Evolutionary conservation across 2,113 vertebrate genomes (phyloP).

Genomic region (Toxotes chatareus): DNA sequence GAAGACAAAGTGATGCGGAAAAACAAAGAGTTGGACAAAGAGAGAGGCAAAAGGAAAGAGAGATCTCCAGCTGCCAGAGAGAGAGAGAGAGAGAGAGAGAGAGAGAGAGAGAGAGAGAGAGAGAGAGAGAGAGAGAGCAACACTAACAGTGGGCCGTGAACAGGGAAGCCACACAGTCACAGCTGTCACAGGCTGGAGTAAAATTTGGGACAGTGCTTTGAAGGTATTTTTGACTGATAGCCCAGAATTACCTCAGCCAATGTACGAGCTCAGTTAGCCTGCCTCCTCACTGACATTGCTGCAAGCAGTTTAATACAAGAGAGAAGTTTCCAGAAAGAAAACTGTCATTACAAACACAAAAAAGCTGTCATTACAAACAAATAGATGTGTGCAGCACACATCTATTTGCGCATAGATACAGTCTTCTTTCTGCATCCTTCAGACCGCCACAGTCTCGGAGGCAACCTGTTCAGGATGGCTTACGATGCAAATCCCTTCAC

Average conservation of each 20-base stretch:
- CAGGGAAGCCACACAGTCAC: conserved; percentile 59
- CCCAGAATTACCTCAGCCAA: conserved; percentile 59
- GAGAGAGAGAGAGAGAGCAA: conserved; percentile 36
- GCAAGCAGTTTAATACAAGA: conserved; percentile 26
- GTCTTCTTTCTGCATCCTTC: conserved; percentile 26
- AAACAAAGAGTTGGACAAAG: conserved; percentile 29
- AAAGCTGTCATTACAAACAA: conserved; percentile 40
- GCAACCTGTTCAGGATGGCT: conserved; percentile 51
- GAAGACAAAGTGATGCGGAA: conserved; percentile 24
- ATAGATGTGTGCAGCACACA: conserved; percentile 28
- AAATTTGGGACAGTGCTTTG: conserved; percentile 65
- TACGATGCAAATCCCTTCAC: conserved; percentile 58
- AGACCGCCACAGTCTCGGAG: conserved; percentile 33
- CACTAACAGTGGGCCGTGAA: conserved; percentile 50
- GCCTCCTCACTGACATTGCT: conserved; percentile 33
- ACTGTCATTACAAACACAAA: conserved; percentile 41
- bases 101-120: conserved; percentile 7
- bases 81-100: conserved; percentile 9
- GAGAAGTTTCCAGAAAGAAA: conserved; percentile 32
- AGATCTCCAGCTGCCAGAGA: conserved; percentile 59
- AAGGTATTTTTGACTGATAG: conserved; percentile 59
- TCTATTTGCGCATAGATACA: conserved; percentile 52
- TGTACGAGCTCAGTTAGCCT: conserved; percentile 39
- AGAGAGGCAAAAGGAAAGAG: conserved; percentile 31
- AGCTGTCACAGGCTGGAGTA: conserved; percentile 67